Conservation (phyloP, 2,888 invertebrate genomes). For the Altica lythri region DNA sequence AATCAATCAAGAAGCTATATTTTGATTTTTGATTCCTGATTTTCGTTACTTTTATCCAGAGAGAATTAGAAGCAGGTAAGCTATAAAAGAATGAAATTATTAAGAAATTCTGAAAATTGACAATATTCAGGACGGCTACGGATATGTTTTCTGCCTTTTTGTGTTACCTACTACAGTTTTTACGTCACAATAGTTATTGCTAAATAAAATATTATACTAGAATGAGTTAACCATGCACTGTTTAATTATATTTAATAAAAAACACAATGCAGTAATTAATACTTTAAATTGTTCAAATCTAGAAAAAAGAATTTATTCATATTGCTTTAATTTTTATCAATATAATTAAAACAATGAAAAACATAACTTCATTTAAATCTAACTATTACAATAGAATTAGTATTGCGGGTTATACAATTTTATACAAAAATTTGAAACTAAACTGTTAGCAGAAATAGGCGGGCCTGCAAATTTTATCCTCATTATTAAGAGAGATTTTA, state of each 20-base stretch:
- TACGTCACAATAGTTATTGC: not conserved
- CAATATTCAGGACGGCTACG: conserved; percentile 38
- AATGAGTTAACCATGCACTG: not conserved
- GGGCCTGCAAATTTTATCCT: too few relatives aligned
- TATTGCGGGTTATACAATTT: too few relatives aligned
- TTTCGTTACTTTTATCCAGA: conserved; percentile 36
- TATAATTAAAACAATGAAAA: too few relatives aligned
- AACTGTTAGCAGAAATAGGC: too few relatives aligned
- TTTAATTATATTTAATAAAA: not conserved
- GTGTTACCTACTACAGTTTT: conserved; percentile 11
- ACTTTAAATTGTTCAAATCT: too few relatives aligned
- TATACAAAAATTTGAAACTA: too few relatives aligned
- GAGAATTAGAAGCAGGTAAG: conserved; percentile 28
- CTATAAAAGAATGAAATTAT: conserved; percentile 27
- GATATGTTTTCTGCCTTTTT: conserved; percentile 42
- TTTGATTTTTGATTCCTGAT: conserved; percentile 37
- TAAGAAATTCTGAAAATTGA: conserved; percentile 31
- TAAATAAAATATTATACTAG: not conserved
- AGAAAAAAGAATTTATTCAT: too few relatives aligned
- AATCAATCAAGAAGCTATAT: conserved; percentile 28
- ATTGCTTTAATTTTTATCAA: too few relatives aligned
- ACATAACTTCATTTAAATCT: too few relatives aligned
- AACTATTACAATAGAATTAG: too few relatives aligned
- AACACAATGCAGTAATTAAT: too few relatives aligned
- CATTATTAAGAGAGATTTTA: too few relatives aligned